phyloP scores from a whole-genome alignment of 1,140 invertebrate species.

The Caenorhabditis briggsae region DNA sequence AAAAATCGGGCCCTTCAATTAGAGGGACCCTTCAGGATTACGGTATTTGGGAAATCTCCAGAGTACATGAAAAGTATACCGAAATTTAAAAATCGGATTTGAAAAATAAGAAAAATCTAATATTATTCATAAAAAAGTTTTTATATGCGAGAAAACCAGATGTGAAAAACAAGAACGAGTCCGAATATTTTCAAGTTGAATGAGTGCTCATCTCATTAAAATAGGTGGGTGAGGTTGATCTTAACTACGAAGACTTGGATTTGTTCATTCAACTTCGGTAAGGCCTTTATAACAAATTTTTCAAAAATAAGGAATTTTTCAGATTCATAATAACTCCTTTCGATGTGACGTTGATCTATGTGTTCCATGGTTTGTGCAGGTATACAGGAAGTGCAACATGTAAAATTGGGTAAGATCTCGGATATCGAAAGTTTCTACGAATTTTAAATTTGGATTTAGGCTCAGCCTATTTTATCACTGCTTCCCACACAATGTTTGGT shows the following conservation, averaged over 20 bases:
- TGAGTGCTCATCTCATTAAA: no score
- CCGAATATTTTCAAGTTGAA: no score
- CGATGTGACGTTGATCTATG: slow-evolving; percentile 3
- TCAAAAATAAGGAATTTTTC: not conserved
- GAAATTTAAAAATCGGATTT: no score
- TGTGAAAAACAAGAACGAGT: no score
- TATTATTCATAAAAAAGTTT: no score
- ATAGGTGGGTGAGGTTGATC: no score
- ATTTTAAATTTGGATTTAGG: not conserved
- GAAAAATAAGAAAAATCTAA: no score
- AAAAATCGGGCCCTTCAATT: no score
- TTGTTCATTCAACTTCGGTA: slow-evolving; percentile 2
- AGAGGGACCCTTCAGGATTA: no score
- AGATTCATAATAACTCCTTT: slow-evolving; percentile 12
- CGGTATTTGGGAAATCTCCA: no score
- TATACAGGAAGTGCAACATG: not conserved
- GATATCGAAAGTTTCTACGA: not conserved
- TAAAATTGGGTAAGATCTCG: not conserved
- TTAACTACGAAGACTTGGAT: not conserved
- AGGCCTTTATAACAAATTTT: not conserved
- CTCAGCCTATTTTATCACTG: slow-evolving; percentile 29
- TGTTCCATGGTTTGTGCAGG: not conserved
- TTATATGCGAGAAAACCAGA: no score
- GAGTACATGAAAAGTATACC: no score
- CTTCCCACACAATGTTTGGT: slow-evolving; percentile 9